Conservation (phyloP, 2,113 vertebrate species). For the Anthoscopus minutus region DNA sequence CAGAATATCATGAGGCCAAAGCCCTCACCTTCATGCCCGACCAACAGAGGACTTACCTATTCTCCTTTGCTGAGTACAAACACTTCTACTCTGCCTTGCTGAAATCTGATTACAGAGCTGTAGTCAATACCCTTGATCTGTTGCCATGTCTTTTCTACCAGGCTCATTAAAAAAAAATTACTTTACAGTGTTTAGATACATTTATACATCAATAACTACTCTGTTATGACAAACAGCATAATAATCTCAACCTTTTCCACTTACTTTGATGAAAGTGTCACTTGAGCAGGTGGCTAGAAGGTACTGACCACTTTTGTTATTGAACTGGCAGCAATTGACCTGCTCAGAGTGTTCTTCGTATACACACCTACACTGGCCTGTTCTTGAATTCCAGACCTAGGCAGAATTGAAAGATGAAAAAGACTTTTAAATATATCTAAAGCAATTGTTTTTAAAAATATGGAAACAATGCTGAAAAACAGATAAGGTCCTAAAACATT, state of each 20-base stretch:
- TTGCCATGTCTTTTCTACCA: neutral
- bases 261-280: conserved; percentile 81
- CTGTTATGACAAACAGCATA: neutral
- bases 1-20: neutral
- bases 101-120: neutral
- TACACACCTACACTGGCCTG: conserved; percentile 66
- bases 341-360: conserved; percentile 88
- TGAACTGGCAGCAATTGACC: conserved; percentile 92
- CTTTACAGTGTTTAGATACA: neutral
- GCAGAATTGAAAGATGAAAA: conserved; percentile 1
- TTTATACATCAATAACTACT: neutral
- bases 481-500: neutral
- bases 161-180: neutral
- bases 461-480: neutral
- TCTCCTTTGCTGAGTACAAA: neutral
- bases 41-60: neutral
- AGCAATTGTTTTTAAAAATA: neutral
- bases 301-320: conserved; percentile 69
- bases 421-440: neutral
- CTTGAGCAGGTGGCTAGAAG: conserved; percentile 89
- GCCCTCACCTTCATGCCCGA: neutral
- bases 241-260: conserved; percentile 5
- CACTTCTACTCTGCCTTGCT: neutral
- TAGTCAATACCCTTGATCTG: neutral
- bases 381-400: conserved; percentile 87